These are phyloP conservation scores for Loxodonta africana DNA, from an alignment of 2,113 vertebrate species.

Conservation along the genomic window DNA sequence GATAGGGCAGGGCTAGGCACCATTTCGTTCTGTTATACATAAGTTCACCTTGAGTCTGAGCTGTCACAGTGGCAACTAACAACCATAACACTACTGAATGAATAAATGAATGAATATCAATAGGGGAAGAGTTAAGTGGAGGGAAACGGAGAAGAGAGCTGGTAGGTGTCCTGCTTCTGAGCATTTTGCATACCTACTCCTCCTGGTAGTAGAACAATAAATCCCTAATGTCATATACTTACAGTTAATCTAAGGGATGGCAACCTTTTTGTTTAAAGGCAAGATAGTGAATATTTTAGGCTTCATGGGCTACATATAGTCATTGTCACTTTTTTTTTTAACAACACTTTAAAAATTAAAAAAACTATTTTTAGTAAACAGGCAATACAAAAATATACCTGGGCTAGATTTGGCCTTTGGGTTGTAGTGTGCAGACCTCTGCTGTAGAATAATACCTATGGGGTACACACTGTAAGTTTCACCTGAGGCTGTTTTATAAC, in stretches of 20 bases:
- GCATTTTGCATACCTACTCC: background rate
- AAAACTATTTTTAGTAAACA: background rate
- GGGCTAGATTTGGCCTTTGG: background rate
- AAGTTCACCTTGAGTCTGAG: too few species aligned
- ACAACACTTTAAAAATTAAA: background rate
- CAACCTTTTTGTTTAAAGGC: background rate
- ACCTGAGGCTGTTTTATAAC: background rate
- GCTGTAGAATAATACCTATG: constrained; percentile 10
- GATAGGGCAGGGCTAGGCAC: too few species aligned
- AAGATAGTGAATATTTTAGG: background rate
- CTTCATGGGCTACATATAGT: background rate
- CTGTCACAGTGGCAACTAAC: too few species aligned
- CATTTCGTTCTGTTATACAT: too few species aligned
- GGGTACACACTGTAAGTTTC: background rate
- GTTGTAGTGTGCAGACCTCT: background rate
- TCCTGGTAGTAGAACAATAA: background rate
- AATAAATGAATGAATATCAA: background rate
- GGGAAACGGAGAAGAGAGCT: background rate
- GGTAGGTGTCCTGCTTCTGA: background rate
- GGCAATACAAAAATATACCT: background rate
- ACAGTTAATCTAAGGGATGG: background rate
- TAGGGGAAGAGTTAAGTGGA: background rate
- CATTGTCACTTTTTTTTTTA: background rate
- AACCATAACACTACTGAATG: background rate
- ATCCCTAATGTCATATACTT: background rate